Percentiles rank a stretch among this genome's conserved stretches.
These are phyloP conservation scores for Brachymystax lenok DNA, from an alignment of 2,797 vertebrate species.

Conservation along the genomic window DNA sequence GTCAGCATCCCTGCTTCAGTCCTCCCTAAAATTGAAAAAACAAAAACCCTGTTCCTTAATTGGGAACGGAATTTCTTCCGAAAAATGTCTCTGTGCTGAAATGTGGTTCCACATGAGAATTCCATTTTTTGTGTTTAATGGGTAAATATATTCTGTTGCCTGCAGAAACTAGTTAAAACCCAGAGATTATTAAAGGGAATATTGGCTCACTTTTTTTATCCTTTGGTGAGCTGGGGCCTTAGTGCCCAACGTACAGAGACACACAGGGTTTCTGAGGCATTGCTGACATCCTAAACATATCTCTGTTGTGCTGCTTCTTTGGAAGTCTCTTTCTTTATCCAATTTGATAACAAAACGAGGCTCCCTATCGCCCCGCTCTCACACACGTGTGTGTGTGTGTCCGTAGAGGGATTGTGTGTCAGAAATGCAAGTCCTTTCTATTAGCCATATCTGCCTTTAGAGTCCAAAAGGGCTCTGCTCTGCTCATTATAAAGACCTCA, in stretches of 20 bases:
- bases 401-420: slow-evolving; percentile 46
- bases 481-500: slow-evolving; percentile 62
- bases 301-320: slow-evolving; percentile 31
- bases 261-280: background rate
- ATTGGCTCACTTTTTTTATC: slow-evolving; percentile 45
- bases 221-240: slow-evolving; percentile 38
- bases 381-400: slow-evolving; percentile 35
- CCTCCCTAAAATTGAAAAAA: slow-evolving; percentile 43
- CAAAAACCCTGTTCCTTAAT: slow-evolving; percentile 60
- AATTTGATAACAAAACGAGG: slow-evolving; percentile 27
- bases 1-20: slow-evolving; percentile 39
- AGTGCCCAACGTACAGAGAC: background rate
- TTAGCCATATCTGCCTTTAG: slow-evolving; percentile 41
- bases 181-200: slow-evolving; percentile 65
- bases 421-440: slow-evolving; percentile 4
- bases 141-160: slow-evolving; percentile 57
- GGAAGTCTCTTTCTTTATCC: slow-evolving; percentile 46
- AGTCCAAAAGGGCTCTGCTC: slow-evolving; percentile 36
- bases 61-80: slow-evolving; percentile 50
- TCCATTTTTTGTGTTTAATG: slow-evolving; percentile 67
- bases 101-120: slow-evolving; percentile 66
- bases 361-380: slow-evolving; percentile 18
- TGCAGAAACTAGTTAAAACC: slow-evolving; percentile 61
- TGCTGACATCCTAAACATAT: slow-evolving; percentile 17
- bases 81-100: slow-evolving; percentile 43